Evolutionary conservation across 2,113 vertebrate species (phyloP).

Genomic region (Bubo scandiacus): DNA sequence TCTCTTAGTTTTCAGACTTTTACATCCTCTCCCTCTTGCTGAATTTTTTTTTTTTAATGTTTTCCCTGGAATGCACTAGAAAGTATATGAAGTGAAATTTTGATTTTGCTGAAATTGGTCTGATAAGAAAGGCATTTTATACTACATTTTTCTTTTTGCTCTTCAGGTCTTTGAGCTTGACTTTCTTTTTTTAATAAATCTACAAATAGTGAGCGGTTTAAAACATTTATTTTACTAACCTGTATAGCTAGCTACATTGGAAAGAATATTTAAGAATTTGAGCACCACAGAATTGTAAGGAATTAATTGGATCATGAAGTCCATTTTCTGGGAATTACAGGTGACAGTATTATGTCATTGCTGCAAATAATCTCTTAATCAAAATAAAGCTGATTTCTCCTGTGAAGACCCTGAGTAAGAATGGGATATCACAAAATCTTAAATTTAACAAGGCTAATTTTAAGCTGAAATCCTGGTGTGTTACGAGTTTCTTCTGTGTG

Average conservation of each 20-base stretch:
- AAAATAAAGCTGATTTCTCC: neutral
- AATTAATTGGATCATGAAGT: neutral
- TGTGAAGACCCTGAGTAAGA: neutral
- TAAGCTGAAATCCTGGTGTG: neutral
- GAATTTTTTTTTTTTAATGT: neutral
- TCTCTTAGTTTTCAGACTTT: neutral
- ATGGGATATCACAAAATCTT: neutral
- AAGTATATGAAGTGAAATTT: neutral
- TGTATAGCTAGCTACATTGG: neutral
- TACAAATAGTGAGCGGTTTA: neutral
- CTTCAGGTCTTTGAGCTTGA: neutral
- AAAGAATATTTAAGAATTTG: conserved; percentile 27
- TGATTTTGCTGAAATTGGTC: neutral
- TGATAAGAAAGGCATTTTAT: neutral
- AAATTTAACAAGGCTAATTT: neutral
- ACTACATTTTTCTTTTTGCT: neutral
- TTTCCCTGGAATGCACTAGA: neutral
- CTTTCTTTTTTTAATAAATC: neutral
- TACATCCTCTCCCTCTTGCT: neutral
- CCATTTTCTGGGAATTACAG: neutral
- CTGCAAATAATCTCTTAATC: neutral
- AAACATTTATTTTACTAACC: neutral
- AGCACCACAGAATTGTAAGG: neutral
- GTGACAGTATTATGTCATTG: rapidly evolving
- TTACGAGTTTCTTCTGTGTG: neutral